Base-by-base conservation (phyloP, 2,797 vertebrate genomes). In the Cercopithecus diana region DNA sequence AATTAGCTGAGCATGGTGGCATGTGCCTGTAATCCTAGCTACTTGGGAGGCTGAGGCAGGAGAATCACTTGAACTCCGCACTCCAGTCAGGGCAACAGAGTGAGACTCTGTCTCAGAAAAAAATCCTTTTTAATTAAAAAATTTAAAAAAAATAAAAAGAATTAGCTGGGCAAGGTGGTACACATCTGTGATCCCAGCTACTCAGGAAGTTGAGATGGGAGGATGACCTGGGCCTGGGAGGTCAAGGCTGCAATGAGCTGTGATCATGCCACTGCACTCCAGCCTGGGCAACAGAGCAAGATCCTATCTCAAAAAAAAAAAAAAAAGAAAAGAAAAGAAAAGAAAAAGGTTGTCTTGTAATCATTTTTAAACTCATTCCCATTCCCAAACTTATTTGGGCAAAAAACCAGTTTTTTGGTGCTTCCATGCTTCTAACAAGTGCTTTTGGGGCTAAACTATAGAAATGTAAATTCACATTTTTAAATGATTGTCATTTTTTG, bases 311-410 rank as follows among this genome's bases (percentile, higher is more conserved):
- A n/a, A 67, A 67, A 67, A 67, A 33, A n/a, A 7, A 64, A 6
- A 11, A 39, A 13, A 61, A 7, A 24, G 11, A 58, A 13, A 87
- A 22, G 10, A 64, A 33, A 64, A 30, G 7, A 7, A 64, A 30
- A 64, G 3, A n/a, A 64, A 15, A 30, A 87, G 48, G 48, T 15
- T 15, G 58, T 28, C 58, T 64, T 33, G 43, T 70, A 97, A 81
- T 87, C 55, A 88, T 86, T 97, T 88, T 84, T 85, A 89, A 95
- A 84, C 20, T 6, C 26, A 95, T 39, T 93, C 20, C 61, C 15
- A 77, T 39, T 93, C 15, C 61, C 19, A 77, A 92, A 84, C 19
- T 75, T 97, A 96, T 20, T 30, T 90, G 43, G 17, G n/a, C 36
- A 79, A 91, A 39, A 93, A 83, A 72, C 11, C 52, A 79, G 43